Percentiles rank a stretch among this genome's conserved stretches.
Conservation (phyloP, 2,797 vertebrate genomes). For the Catharus ustulatus region DNA sequence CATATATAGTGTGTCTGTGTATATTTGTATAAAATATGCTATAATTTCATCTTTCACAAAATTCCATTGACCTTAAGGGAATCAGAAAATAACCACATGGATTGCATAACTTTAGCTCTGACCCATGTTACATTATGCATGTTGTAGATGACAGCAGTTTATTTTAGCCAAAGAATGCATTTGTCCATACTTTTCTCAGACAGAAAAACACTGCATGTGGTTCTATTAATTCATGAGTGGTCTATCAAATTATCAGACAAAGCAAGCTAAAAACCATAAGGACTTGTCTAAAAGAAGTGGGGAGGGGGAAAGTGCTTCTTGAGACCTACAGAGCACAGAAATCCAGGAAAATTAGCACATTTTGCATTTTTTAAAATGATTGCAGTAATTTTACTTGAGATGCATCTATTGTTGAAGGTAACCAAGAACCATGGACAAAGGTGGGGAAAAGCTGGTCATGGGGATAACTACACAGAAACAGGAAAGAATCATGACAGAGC, state of each 20-base stretch:
- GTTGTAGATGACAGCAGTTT: constrained; percentile 27
- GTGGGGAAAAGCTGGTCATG: background rate
- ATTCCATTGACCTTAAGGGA: background rate
- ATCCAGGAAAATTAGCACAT: background rate
- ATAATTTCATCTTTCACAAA: background rate
- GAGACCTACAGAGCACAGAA: background rate
- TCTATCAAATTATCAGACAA: background rate
- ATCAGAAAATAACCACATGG: background rate
- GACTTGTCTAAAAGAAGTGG: background rate
- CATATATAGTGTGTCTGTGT: too few relatives aligned
- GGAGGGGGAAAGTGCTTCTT: background rate
- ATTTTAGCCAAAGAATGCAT: constrained; percentile 60
- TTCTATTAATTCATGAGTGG: background rate
- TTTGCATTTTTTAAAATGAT: background rate
- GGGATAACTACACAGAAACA: background rate
- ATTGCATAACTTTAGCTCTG: constrained; percentile 28
- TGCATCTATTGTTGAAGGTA: background rate
- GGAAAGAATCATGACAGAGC: background rate
- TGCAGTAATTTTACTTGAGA: background rate
- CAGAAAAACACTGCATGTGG: background rate
- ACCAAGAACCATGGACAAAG: background rate
- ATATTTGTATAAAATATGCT: background rate
- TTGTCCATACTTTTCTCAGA: constrained; percentile 33
- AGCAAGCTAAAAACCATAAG: background rate
- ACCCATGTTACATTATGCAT: background rate